These are phyloP conservation scores for Megathymus violae DNA, from an alignment of 1,140 invertebrate genomes.

Conservation along the genomic window DNA sequence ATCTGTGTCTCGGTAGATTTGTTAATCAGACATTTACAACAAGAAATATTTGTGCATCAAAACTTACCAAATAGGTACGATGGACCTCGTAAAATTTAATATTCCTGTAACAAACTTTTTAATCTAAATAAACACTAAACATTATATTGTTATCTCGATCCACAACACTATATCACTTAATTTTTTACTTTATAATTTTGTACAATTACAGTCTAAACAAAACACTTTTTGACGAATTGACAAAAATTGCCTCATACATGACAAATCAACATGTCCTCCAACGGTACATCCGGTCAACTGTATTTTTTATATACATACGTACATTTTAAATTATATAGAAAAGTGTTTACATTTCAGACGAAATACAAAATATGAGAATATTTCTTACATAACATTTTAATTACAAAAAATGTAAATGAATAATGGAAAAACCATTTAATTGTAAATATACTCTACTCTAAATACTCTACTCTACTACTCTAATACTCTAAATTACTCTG, in stretches of 20 bases:
- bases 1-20: slow-evolving; percentile 56
- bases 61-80: slow-evolving; percentile 75
- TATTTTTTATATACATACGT: not conserved
- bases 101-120: slow-evolving; percentile 63
- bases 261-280: slow-evolving; percentile 82
- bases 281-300: slow-evolving; percentile 68
- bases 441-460: too few relatives aligned
- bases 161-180: slow-evolving; percentile 66
- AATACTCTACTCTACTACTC: too few relatives aligned
- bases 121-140: slow-evolving; percentile 69
- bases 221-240: slow-evolving; percentile 81
- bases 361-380: not conserved
- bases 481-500: too few relatives aligned
- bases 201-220: slow-evolving; percentile 75
- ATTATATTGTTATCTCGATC: slow-evolving; percentile 69
- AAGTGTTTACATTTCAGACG: too few relatives aligned
- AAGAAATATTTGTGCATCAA: slow-evolving; percentile 70
- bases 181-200: slow-evolving; percentile 76
- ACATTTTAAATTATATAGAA: too few relatives aligned
- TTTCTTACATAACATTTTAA: not conserved
- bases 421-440: too few relatives aligned
- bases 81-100: slow-evolving; percentile 55
- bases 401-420: too few relatives aligned
- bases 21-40: slow-evolving; percentile 63
- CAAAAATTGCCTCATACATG: slow-evolving; percentile 76